A percentile compares a stretch with the other conserved stretches of the same genome.
Evolutionary conservation across 2,888 invertebrate genomes (phyloP).

Genomic region (Yponomeuta malinellus): DNA sequence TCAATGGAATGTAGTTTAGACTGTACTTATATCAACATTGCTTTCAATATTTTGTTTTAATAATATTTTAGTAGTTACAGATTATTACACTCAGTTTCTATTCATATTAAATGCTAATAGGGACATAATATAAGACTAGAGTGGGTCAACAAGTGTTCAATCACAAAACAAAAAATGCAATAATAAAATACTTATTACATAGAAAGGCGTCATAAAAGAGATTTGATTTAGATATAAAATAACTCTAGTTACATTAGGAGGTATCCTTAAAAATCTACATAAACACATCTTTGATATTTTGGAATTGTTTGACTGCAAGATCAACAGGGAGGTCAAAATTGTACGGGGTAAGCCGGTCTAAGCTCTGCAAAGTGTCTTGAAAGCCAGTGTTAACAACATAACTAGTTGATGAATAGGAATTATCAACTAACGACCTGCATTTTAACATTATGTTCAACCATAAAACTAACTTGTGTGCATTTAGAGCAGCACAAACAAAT

Average conservation of each 20-base stretch:
- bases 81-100: neutral
- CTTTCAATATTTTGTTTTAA: neutral
- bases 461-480: slow-evolving; percentile 92
- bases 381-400: slow-evolving; percentile 98
- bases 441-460: slow-evolving; percentile 97
- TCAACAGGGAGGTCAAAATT: slow-evolving; percentile 97
- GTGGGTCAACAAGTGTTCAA: slow-evolving; percentile 21
- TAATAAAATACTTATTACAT: slow-evolving; percentile 17
- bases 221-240: slow-evolving; percentile 43
- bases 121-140: slow-evolving; percentile 23
- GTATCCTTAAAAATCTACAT: slow-evolving; percentile 63
- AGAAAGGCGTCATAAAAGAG: slow-evolving; percentile 37
- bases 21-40: neutral
- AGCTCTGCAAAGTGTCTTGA: slow-evolving; percentile 93
- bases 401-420: slow-evolving; percentile 92
- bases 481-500: slow-evolving; percentile 96
- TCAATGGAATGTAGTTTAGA: neutral
- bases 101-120: neutral
- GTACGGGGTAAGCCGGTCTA: slow-evolving; percentile 89
- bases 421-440: slow-evolving; percentile 85
- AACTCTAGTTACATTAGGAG: slow-evolving; percentile 27
- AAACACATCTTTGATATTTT: slow-evolving; percentile 98
- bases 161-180: slow-evolving; percentile 2
- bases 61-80: neutral
- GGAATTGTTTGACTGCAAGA: slow-evolving; percentile 96